Base-by-base conservation (phyloP, 2,888 invertebrate genomes). In the Ypsolopha scabrella region DNA sequence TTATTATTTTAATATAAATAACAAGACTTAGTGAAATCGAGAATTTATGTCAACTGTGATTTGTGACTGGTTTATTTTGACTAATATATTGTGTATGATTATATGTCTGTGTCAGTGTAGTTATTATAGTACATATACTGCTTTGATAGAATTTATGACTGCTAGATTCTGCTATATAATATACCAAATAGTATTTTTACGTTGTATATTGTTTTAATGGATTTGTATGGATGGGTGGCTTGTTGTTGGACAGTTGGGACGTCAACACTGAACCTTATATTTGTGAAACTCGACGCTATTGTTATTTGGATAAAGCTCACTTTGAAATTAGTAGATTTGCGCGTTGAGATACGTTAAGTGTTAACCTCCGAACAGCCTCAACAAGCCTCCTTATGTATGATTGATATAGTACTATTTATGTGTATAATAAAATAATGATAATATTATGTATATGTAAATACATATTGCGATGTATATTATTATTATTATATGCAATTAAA, bases 181-280 rank as follows among this genome's bases (percentile, higher is more conserved):
- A 78, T 83, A 85, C 86, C 86, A 86, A 86, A 86, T 85, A 85
- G 85, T 86, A 85, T 86, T 85, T 83, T 85, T 85, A 85, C 75
- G 80, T 81, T 85, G 75, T 82, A 77, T 82, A 79, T 80, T 79
- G 72, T 79, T 82, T 68, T 75, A 76, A 73, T 72, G 64, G 68
- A 75, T 80, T 76, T 77, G 75, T 79, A 75, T 71, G 47, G 7
- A 48, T 47, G 50, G 14, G 45, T 36, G 11, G 10, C 43, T 35
- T 14, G 24, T 43, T 43, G 13, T 11, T 33, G 14, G 43, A 35
- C 35, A 33, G 13, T 33, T 39, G 11, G 14, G 48, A 41, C n/a
- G 24, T 39, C 39, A n/a, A 48, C 73, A 65, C 60, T 59, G 64
- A 57, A 73, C 72, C 70, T 69, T 24, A 24, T 24, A 4, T 24